These are phyloP conservation scores for Limosa lapponica DNA, from an alignment of 2,797 vertebrate genomes.

Conservation along the genomic window DNA sequence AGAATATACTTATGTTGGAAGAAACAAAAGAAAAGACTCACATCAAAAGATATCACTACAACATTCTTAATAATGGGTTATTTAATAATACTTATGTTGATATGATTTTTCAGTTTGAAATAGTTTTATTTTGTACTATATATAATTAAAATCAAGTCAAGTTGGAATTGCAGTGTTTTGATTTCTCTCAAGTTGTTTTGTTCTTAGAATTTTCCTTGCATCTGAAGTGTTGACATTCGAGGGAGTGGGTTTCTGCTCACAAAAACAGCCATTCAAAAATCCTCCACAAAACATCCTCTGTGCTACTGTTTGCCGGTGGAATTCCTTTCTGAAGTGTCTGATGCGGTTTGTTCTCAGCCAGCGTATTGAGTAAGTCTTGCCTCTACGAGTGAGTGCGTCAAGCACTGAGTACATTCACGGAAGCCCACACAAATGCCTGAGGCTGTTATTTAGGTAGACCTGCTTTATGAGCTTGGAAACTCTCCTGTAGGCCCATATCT, in stretches of 20 bases:
- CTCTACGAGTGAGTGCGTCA: background rate
- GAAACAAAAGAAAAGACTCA: background rate
- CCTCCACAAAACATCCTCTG: constrained; percentile 16
- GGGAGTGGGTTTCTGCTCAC: constrained; percentile 2
- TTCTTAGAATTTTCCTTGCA: background rate
- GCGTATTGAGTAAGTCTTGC: background rate
- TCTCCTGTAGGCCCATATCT: background rate
- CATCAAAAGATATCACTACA: background rate
- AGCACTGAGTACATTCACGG: background rate
- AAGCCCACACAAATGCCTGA: background rate
- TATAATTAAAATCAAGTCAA: background rate
- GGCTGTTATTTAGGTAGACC: background rate
- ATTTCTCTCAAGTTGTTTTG: background rate
- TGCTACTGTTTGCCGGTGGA: background rate
- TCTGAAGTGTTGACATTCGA: background rate
- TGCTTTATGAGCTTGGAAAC: background rate
- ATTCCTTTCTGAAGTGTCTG: constrained; percentile 24
- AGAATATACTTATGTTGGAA: background rate
- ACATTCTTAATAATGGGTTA: background rate
- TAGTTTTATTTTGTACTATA: background rate
- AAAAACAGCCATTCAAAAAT: constrained; percentile 24
- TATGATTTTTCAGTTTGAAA: background rate
- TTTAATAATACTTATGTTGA: background rate
- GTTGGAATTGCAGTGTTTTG: background rate
- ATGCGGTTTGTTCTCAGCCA: background rate